Percentiles rank a stretch among this genome's conserved stretches.
phyloP scores from a whole-genome alignment of 2,888 invertebrate genomes.

The Xanthia togata region DNA sequence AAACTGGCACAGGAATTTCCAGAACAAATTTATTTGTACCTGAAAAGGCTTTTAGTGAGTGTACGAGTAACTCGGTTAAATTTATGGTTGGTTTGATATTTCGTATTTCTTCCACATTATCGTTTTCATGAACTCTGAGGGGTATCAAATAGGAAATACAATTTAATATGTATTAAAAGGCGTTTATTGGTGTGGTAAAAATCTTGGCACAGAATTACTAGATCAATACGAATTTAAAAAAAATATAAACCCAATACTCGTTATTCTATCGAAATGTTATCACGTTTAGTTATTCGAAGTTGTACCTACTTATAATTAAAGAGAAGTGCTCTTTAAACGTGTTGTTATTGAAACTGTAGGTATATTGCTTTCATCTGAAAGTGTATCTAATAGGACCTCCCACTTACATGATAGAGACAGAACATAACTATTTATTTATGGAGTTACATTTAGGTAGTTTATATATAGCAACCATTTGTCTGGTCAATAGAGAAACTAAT shows the following conservation, averaged over 20 bases:
- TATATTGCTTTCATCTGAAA: conserved; percentile 2
- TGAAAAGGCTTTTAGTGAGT: background rate
- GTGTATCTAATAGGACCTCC: background rate
- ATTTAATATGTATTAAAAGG: background rate
- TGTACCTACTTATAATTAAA: background rate
- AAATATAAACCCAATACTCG: background rate
- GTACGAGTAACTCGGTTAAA: too few relatives aligned
- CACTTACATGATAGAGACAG: conserved; percentile 14
- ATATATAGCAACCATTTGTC: too few relatives aligned
- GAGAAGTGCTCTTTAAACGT: background rate
- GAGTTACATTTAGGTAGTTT: too few relatives aligned
- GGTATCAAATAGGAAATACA: background rate
- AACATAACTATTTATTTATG: background rate
- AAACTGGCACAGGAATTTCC: background rate
- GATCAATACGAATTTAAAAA: background rate
- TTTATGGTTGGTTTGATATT: background rate
- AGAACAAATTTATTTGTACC: background rate
- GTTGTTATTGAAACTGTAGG: background rate
- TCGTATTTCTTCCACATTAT: background rate
- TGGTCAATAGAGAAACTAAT: too few relatives aligned
- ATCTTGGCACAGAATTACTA: background rate
- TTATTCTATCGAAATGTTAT: background rate
- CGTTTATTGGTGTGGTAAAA: background rate
- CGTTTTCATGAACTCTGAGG: background rate
- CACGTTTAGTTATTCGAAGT: background rate